A percentile compares a stretch with the other conserved stretches of the same genome.
These are phyloP conservation scores for Ptychodera flava DNA, from an alignment of 35 echinoderm and acorn worm genomes.

Conservation along the genomic window DNA sequence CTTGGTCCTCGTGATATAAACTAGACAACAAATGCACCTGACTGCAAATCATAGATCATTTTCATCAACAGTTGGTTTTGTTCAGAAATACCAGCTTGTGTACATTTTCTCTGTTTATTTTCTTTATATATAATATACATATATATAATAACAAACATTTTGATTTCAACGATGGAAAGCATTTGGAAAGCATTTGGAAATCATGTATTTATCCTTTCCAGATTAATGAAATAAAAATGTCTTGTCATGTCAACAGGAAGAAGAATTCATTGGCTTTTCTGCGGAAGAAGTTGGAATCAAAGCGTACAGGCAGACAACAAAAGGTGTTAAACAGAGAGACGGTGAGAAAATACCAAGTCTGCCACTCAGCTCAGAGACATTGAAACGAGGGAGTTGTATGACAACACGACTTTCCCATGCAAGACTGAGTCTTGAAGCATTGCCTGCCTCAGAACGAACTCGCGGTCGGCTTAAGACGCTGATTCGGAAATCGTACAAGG, in stretches of 20 bases:
- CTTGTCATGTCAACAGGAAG: conserved; percentile 36
- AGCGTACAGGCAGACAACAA: conserved; percentile 6
- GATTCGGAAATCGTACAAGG: conserved; percentile 13
- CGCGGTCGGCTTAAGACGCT: not conserved
- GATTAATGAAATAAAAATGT: too few species aligned
- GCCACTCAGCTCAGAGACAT: not conserved
- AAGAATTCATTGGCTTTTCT: conserved; percentile 72
- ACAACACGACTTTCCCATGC: not conserved
- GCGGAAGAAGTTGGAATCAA: conserved; percentile 31
- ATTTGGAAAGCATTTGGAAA: too few species aligned
- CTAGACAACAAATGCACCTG: too few species aligned
- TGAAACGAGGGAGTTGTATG: not conserved
- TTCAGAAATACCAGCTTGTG: too few species aligned
- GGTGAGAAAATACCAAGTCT: not conserved
- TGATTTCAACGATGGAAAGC: too few species aligned
- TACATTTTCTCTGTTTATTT: too few species aligned
- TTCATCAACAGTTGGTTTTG: too few species aligned
- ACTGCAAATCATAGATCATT: too few species aligned
- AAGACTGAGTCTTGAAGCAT: not conserved
- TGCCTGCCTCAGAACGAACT: conserved; percentile 6
- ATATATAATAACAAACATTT: too few species aligned
- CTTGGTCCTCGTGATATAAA: too few species aligned
- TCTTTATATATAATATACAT: too few species aligned
- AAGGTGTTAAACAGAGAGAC: not conserved
- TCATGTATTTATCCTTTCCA: too few species aligned